Conservation (phyloP, 2,888 invertebrate genomes). For the Parnassius orleans region DNA sequence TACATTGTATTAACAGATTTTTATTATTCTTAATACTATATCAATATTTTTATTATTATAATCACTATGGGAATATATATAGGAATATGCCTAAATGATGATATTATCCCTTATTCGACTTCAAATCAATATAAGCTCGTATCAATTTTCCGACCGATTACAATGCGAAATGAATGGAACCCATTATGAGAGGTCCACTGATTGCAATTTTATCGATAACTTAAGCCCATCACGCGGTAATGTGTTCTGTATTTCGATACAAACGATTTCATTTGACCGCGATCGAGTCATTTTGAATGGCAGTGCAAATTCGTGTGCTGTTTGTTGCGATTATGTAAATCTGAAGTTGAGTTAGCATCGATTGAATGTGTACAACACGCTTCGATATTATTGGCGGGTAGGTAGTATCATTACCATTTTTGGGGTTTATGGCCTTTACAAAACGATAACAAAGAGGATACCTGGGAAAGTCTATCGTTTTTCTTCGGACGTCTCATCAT, state of each 20-base stretch:
- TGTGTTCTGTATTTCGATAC: not conserved
- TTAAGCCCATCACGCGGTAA: constrained; percentile 1
- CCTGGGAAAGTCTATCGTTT: too few species aligned
- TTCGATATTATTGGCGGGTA: not conserved
- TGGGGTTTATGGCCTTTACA: too few species aligned
- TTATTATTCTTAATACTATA: too few species aligned
- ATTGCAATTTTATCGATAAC: constrained; percentile 4
- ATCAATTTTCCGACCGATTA: not conserved
- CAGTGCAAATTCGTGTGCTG: not conserved
- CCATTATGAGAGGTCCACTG: not conserved
- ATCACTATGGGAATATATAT: too few species aligned
- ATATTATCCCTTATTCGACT: not conserved
- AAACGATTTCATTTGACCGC: not conserved
- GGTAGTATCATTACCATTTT: too few species aligned
- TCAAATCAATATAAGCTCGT: not conserved
- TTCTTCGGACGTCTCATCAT: too few species aligned
- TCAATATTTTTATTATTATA: too few species aligned
- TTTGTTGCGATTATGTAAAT: constrained; percentile 1
- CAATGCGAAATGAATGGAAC: not conserved
- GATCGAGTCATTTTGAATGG: not conserved
- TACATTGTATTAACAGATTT: too few species aligned
- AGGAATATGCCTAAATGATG: too few species aligned
- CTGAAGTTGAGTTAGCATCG: not conserved
- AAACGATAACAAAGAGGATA: too few species aligned
- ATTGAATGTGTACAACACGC: not conserved